These are phyloP conservation scores for Leucophenga montana DNA, from an alignment of 2,888 invertebrate genomes.

Conservation along the genomic window DNA sequence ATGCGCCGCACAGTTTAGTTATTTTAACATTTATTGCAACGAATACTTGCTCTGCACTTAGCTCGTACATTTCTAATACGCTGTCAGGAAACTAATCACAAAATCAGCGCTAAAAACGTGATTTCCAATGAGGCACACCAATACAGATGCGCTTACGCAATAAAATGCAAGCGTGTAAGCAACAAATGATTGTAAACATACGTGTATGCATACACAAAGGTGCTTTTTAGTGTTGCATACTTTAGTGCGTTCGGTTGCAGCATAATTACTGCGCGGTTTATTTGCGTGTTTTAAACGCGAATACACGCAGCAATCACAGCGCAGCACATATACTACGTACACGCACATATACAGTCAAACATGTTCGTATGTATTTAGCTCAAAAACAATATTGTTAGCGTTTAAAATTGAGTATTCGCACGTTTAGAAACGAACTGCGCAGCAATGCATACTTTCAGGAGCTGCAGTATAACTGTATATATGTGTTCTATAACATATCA, in stretches of 20 bases:
- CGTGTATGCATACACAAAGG: too few relatives aligned
- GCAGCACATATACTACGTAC: background rate
- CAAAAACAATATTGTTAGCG: slow-evolving; percentile 22
- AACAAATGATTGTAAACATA: too few relatives aligned
- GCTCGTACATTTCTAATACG: too few relatives aligned
- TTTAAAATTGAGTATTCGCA: slow-evolving; percentile 15
- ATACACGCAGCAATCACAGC: slow-evolving; percentile 18
- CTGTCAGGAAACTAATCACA: background rate
- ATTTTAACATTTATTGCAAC: too few relatives aligned
- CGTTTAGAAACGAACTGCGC: background rate
- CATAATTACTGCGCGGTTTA: background rate
- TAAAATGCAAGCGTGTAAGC: too few relatives aligned
- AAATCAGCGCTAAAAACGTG: background rate
- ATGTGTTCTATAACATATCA: slow-evolving; percentile 8
- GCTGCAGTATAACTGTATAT: background rate
- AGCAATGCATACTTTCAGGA: slow-evolving; percentile 12
- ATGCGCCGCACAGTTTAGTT: too few relatives aligned
- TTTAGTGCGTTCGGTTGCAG: background rate
- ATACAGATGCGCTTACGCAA: too few relatives aligned
- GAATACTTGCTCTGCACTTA: too few relatives aligned
- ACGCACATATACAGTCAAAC: background rate
- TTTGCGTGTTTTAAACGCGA: slow-evolving; percentile 17
- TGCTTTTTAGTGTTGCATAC: background rate
- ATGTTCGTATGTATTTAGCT: background rate
- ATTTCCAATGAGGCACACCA: background rate